phyloP scores from a whole-genome alignment of 2,888 invertebrate species.

The Lasioglossum zephyrum region DNA sequence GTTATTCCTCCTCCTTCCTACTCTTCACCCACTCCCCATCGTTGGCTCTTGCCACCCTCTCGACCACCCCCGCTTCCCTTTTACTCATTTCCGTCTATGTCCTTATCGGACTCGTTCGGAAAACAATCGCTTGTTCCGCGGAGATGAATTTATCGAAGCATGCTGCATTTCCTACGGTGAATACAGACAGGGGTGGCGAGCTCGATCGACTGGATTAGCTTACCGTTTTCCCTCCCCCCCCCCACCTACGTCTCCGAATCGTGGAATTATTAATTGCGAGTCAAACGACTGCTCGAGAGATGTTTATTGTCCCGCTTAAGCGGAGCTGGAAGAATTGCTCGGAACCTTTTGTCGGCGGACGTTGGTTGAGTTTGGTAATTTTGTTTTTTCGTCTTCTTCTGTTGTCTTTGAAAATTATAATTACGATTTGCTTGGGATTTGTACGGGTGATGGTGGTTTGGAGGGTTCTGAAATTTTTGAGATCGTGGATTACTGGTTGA shows the following conservation, averaged over 20 bases:
- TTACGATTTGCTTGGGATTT: background rate
- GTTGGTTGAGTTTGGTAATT: background rate
- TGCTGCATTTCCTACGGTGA: slow-evolving; percentile 56
- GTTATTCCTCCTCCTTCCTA: slow-evolving; percentile 40
- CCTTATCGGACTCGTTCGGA: slow-evolving; percentile 77
- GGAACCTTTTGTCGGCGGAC: background rate
- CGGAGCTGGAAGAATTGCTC: background rate
- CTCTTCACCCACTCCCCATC: background rate
- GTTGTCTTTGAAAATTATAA: background rate
- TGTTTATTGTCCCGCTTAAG: slow-evolving; percentile 17
- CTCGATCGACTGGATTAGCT: slow-evolving; percentile 19
- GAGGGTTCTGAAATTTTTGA: background rate
- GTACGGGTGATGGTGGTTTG: background rate
- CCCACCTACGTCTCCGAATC: background rate
- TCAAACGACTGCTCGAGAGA: background rate
- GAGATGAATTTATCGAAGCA: slow-evolving; percentile 80
- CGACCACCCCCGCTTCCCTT: slow-evolving; percentile 48
- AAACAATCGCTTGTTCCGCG: slow-evolving; percentile 78
- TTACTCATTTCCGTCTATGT: slow-evolving; percentile 78
- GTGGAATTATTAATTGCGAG: background rate
- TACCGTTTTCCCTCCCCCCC: background rate
- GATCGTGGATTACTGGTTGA: background rate
- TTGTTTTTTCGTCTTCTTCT: background rate
- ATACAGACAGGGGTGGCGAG: slow-evolving; percentile 22
- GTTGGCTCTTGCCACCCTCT: background rate